phyloP scores from a whole-genome alignment of 2,113 vertebrate genomes.

The Holacanthus passer region DNA sequence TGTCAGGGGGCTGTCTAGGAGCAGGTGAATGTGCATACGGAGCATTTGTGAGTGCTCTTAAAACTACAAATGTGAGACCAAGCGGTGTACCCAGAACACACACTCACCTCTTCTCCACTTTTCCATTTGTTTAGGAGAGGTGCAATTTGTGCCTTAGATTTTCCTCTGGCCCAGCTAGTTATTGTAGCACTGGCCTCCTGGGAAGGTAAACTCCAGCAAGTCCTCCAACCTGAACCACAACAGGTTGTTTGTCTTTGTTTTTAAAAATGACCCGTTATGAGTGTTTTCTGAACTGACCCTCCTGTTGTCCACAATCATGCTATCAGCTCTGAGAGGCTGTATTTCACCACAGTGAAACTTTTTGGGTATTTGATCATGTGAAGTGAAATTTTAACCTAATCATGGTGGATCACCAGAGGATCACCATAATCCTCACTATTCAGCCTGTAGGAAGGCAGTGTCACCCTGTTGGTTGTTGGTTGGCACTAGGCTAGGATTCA shows the following conservation, averaged over 20 bases:
- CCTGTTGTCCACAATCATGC: not conserved
- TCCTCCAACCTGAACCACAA: not conserved
- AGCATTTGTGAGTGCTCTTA: slow-evolving; percentile 27
- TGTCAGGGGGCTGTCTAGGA: slow-evolving; percentile 29
- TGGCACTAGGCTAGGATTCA: not conserved
- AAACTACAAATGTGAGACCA: slow-evolving; percentile 56
- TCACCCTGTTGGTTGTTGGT: not conserved
- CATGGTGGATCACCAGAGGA: not conserved
- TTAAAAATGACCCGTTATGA: not conserved
- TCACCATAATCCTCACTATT: not conserved
- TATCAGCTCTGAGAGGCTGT: not conserved
- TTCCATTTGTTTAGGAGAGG: slow-evolving; percentile 3
- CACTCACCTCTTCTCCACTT: slow-evolving; percentile 4
- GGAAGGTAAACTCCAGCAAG: slow-evolving; percentile 23
- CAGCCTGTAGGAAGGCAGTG: not conserved
- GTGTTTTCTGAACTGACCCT: not conserved
- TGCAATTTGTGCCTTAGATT: slow-evolving; percentile 20
- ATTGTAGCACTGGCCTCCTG: slow-evolving; percentile 15
- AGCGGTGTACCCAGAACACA: not conserved
- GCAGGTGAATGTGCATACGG: slow-evolving; percentile 26
- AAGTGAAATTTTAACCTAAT: not conserved
- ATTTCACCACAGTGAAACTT: too few species aligned
- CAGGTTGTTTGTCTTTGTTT: not conserved
- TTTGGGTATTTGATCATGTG: too few species aligned
- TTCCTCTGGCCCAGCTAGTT: slow-evolving; percentile 30